These are phyloP conservation scores for Orthonychiurus folsomi DNA, from an alignment of 2,888 invertebrate species.

Conservation along the genomic window DNA sequence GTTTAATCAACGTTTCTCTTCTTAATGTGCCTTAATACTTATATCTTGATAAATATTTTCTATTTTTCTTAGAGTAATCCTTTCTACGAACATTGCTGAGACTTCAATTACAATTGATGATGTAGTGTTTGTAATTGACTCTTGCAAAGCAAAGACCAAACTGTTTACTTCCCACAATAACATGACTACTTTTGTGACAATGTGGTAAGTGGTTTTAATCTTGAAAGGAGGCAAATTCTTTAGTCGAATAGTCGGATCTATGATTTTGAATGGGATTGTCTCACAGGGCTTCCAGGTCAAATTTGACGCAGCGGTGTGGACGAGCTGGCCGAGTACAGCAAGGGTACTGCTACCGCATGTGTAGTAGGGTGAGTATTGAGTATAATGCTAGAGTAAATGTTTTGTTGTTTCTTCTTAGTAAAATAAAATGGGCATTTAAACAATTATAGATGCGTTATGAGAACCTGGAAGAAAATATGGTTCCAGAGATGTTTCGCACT, in stretches of 20 bases:
- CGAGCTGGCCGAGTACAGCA: conserved; percentile 90
- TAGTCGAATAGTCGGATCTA: no score
- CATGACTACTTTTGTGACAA: conserved; percentile 96
- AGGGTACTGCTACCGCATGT: conserved; percentile 89
- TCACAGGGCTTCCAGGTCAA: conserved; percentile 89
- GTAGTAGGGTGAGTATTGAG: conserved; percentile 51
- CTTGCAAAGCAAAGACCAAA: conserved; percentile 95
- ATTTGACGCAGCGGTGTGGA: conserved; percentile 88
- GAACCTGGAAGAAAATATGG: conserved; percentile 75
- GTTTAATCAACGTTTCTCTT: not conserved
- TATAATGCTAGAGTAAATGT: not conserved
- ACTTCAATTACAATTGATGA: conserved; percentile 97
- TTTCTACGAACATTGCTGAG: conserved; percentile 97
- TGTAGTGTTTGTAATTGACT: conserved; percentile 94
- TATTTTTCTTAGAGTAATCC: conserved; percentile 60
- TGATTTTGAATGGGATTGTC: no score
- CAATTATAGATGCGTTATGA: conserved; percentile 49
- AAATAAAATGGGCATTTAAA: not conserved
- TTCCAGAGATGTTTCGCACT: conserved; percentile 96
- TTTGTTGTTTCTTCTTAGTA: not conserved
- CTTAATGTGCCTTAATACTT: not conserved
- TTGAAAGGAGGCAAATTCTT: no score
- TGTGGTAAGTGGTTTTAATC: no score
- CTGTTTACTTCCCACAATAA: conserved; percentile 97
- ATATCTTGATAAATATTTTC: not conserved